phyloP scores from a whole-genome alignment of 2,888 invertebrate genomes.

The Apoderus coryli region DNA sequence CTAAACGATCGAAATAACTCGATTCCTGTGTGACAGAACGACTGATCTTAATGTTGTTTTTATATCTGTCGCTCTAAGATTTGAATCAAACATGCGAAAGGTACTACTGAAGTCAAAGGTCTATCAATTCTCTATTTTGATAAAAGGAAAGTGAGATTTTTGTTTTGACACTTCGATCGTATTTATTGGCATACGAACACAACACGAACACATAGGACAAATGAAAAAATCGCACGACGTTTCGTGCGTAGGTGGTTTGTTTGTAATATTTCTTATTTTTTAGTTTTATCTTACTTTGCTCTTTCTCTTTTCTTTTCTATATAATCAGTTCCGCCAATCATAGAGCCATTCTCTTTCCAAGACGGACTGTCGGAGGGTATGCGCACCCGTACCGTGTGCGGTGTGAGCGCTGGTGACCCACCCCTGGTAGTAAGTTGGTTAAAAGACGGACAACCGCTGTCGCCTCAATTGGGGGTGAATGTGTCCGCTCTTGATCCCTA shows the following conservation, averaged over 20 bases:
- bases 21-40: no score
- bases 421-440: slow-evolving; percentile 69
- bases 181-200: no score
- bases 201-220: no score
- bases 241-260: slow-evolving; percentile 24
- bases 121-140: no score
- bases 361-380: slow-evolving; percentile 69
- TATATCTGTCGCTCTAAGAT: no score
- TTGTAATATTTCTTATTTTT: slow-evolving; percentile 12
- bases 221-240: no score
- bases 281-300: slow-evolving; percentile 18
- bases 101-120: no score
- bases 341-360: slow-evolving; percentile 75
- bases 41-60: no score
- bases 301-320: slow-evolving; percentile 36
- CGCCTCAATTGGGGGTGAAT: slow-evolving; percentile 51
- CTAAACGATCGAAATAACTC: no score
- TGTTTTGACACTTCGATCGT: no score
- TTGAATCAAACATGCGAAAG: no score
- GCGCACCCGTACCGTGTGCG: slow-evolving; percentile 68
- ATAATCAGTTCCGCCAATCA: slow-evolving; percentile 67
- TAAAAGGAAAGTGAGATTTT: no score
- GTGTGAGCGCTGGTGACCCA: slow-evolving; percentile 66
- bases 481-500: slow-evolving; percentile 60
- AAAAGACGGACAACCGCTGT: slow-evolving; percentile 61